Evolutionary conservation across 2,797 vertebrate genomes (phyloP).

Genomic region (Lerista edwardsae): DNA sequence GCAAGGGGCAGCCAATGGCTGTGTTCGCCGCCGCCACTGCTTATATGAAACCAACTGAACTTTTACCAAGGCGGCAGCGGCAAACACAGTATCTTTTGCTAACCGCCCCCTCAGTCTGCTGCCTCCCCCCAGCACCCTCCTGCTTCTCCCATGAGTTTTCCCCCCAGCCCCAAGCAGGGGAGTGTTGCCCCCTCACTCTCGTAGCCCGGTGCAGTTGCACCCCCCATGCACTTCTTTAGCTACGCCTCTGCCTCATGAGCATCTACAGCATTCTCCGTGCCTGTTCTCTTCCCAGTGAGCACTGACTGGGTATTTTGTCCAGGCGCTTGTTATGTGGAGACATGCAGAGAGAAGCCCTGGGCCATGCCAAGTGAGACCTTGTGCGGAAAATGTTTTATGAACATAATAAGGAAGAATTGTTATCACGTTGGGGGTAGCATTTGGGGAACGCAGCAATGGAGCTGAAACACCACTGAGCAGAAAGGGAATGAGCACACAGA

Average conservation of each 20-base stretch:
- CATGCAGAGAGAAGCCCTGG: neutral
- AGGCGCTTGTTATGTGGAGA: neutral
- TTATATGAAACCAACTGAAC: neutral
- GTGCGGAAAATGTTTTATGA: neutral
- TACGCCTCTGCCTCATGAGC: too few relatives aligned
- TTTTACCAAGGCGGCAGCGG: too few relatives aligned
- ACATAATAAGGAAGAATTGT: slow-evolving; percentile 1
- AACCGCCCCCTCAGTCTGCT: too few relatives aligned
- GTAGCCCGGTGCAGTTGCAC: too few relatives aligned
- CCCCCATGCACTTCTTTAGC: too few relatives aligned
- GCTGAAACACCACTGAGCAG: slow-evolving; percentile 17
- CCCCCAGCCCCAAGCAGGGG: too few relatives aligned
- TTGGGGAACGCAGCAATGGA: slow-evolving; percentile 21
- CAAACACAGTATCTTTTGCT: too few relatives aligned
- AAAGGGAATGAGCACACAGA: neutral
- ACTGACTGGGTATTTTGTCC: neutral
- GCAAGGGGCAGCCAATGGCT: too few relatives aligned
- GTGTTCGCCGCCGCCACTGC: too few relatives aligned
- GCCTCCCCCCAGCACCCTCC: too few relatives aligned
- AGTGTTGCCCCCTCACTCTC: too few relatives aligned
- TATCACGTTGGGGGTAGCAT: neutral
- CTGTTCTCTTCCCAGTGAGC: neutral
- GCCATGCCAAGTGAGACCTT: neutral
- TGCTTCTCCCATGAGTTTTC: too few relatives aligned
- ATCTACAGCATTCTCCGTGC: neutral